Percentiles rank a stretch among this genome's conserved stretches.
These are phyloP conservation scores for Alcedo quadribrachys DNA, from an alignment of 2,797 vertebrate species.

Conservation along the genomic window DNA sequence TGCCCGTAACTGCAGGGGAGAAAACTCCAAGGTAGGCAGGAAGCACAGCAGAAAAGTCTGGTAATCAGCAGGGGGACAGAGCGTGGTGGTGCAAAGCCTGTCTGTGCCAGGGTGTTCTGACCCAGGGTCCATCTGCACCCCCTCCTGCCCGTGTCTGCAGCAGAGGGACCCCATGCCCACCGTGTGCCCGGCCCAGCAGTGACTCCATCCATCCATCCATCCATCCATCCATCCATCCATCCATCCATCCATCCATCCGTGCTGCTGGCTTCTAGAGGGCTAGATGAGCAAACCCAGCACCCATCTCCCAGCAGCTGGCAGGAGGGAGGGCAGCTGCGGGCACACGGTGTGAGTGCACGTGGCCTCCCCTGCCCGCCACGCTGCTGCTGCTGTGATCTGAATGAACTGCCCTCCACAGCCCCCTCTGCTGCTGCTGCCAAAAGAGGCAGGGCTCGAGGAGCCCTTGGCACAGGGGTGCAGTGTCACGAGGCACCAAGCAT, in stretches of 20 bases:
- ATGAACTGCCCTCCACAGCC: slow-evolving; percentile 3
- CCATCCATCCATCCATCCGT: too few species aligned
- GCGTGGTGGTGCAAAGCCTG: background rate
- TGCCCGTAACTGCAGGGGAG: background rate
- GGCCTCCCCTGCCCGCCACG: slow-evolving; percentile 6
- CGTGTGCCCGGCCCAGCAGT: background rate
- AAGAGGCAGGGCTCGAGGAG: background rate
- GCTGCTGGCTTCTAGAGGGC: background rate
- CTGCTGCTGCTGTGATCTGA: background rate
- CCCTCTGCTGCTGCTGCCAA: background rate
- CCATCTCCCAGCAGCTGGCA: slow-evolving; percentile 55
- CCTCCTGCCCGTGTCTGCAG: background rate
- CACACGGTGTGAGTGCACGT: background rate
- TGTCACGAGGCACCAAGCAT: background rate
- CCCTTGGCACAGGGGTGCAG: background rate
- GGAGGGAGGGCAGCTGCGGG: slow-evolving; percentile 53
- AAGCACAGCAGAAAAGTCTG: background rate
- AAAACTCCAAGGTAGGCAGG: background rate
- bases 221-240: too few species aligned
- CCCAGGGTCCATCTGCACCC: background rate
- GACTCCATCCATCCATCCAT: background rate
- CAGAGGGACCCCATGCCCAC: background rate
- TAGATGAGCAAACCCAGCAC: slow-evolving; percentile 30
- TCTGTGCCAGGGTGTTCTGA: too few species aligned
- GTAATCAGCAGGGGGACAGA: background rate